Base-by-base conservation (phyloP, 1,140 invertebrate species). In the Diorhabda sublineata region DNA sequence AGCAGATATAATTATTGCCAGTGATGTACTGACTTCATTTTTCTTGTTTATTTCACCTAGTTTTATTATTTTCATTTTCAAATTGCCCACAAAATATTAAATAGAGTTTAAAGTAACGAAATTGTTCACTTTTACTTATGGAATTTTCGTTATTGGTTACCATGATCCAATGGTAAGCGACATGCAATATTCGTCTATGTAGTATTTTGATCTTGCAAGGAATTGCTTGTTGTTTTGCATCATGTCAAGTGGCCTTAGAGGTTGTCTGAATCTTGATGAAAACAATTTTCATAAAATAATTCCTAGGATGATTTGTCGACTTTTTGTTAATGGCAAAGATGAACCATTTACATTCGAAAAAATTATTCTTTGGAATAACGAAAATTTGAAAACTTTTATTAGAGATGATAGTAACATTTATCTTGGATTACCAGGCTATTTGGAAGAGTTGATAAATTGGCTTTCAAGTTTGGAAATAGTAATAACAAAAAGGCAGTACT, bases 341-440 rank as follows among this genome's bases (percentile, higher is more conserved):
- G 64, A 75, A 43, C 71, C 74, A 7, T 74, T 74, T n/a, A 89
- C 90, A 0, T 75, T 89, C 9, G 81, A 81, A 42, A 92, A 89
- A 74, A 83, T 88, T 66, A 82, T 84, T 5, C 86, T 89, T 45
- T 92, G 95, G 71, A 94, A 87, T 3, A 85, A 88, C 8, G 91
- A 95, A 69, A 91, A 92, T 71, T 84, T 98, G 5, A 92, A 94
- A 74, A 87, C 88, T 69, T 97, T 97, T 75, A 85, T 98, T 5
- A 87, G 85, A 77, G 82, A 87, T 42, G 86, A 91, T 75, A 87
- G 89, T 60, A 89, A 89, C 41, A 82, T 97, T 2, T 96, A 96
- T 80, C 84, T 98, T 26, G 93, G 93, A 57, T 82, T 96, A 2
- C 92, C 94, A 8, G 94, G 93, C 1, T 98, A 95, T 78, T 79